phyloP scores from a whole-genome alignment of 2,113 vertebrate species.

The Atlantisia rogersi region DNA sequence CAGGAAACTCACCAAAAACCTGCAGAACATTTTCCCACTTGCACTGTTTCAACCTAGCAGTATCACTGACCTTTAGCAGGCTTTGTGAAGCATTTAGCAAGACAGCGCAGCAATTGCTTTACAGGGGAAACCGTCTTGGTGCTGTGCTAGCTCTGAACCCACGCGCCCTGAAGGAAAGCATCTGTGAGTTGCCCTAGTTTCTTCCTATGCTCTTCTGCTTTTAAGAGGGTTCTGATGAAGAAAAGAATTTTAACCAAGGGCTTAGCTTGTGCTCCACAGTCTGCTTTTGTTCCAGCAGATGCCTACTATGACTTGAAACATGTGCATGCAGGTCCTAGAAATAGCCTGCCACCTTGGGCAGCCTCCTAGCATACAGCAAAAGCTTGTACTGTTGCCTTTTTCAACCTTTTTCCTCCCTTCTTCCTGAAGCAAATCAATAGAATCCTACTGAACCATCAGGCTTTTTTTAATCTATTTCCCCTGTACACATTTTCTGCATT shows the following conservation, averaged over 20 bases:
- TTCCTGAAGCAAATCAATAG: background rate
- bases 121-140: background rate
- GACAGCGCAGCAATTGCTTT: background rate
- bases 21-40: background rate
- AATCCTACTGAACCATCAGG: background rate
- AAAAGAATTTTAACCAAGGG: background rate
- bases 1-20: constrained; percentile 37
- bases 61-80: background rate
- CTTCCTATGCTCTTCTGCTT: background rate
- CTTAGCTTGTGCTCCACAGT: background rate
- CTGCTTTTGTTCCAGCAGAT: background rate
- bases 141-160: background rate
- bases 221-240: background rate
- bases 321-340: background rate
- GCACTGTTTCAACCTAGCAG: background rate
- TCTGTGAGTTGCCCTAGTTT: constrained; percentile 30
- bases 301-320: background rate
- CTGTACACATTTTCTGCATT: background rate
- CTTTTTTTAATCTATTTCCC: background rate
- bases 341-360: background rate
- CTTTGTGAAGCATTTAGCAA: background rate
- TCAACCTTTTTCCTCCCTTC: background rate
- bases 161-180: background rate
- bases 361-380: background rate
- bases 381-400: background rate